Base-by-base conservation (phyloP, 2,888 invertebrate genomes). In the Erpobdella octoculata region DNA sequence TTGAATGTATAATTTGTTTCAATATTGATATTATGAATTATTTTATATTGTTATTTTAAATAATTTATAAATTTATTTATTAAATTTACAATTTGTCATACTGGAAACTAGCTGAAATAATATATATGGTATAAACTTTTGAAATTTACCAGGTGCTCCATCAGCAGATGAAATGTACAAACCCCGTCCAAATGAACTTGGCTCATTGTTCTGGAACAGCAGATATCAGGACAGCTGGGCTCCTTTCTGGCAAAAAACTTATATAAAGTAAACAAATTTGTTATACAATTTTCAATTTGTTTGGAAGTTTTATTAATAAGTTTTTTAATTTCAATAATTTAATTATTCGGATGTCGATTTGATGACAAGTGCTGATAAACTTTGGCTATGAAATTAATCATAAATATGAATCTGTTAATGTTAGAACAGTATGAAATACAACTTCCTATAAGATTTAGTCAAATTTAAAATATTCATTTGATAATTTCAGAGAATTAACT, bases 201-300 rank as follows among this genome's bases (percentile, higher is more conserved):
- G 25, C 28, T 64, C 37, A 58, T 33, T 73, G 35, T 73, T 71
- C 58, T 73, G 73, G 73, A 73, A 71, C 73, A 73, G 73, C 36
- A 72, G 73, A 28, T 73, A 59, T 67, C 70, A 73, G 59, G 73
- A 73, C 67, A 67, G 65, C 59, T 73, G 71, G 71, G 58, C 67
- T 36, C 71, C 73, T 4, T 73, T 73, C 31, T 73, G 73, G 71
- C 38, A 71, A 48, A 25, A 8, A 5, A 58, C 70, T 35, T 74
- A 72, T 28, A 72, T 74, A 28, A 74, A 74, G 72, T 74, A 69
- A 64, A 36, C n/a, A 8, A 6, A 21, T 31, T 1, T 31, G 8
- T 35, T 59, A 28, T 9, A 61, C n/a, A 8, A 46, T 25, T 53
- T 18, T 6, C 53, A n/a, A 25, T 41, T 41, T 53, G 28, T 12